Percentiles rank a stretch among this genome's conserved stretches.
Conservation (phyloP, 2,888 invertebrate species). For the Corythucha ciliata region DNA sequence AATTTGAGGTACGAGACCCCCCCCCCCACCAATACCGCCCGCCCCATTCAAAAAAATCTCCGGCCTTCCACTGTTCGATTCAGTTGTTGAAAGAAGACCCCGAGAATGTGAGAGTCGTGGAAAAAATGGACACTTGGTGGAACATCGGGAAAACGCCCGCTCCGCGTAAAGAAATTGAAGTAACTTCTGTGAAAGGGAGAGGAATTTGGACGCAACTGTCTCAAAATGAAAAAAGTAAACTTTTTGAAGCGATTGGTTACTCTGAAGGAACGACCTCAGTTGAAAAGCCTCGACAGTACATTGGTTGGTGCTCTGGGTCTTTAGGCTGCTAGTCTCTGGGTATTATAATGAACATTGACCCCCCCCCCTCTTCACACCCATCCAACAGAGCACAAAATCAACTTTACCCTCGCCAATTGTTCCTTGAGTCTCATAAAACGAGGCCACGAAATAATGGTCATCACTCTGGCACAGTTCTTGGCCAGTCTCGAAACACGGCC, state of each 20-base stretch:
- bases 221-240: constrained; percentile 52
- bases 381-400: constrained; percentile 58
- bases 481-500: constrained; percentile 59
- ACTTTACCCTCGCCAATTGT: constrained; percentile 63
- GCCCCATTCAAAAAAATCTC: background rate
- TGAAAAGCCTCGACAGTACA: constrained; percentile 51
- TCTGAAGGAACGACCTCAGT: constrained; percentile 43
- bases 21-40: background rate
- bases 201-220: constrained; percentile 54
- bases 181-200: constrained; percentile 47
- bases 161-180: constrained; percentile 45
- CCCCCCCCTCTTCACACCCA: background rate
- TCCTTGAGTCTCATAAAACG: constrained; percentile 58
- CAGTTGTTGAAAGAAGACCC: constrained; percentile 41
- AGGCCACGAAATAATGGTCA: constrained; percentile 58
- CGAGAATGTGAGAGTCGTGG: constrained; percentile 40
- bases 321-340: too few relatives aligned
- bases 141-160: constrained; percentile 47
- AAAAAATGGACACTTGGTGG: constrained; percentile 38
- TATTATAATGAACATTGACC: too few relatives aligned
- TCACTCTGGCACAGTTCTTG: constrained; percentile 62
- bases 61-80: constrained; percentile 13
- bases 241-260: constrained; percentile 55
- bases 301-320: too few relatives aligned
- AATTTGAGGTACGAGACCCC: constrained; percentile 54